Evolutionary conservation across 2,888 invertebrate genomes (phyloP).

Genomic region (Zygaena filipendulae): DNA sequence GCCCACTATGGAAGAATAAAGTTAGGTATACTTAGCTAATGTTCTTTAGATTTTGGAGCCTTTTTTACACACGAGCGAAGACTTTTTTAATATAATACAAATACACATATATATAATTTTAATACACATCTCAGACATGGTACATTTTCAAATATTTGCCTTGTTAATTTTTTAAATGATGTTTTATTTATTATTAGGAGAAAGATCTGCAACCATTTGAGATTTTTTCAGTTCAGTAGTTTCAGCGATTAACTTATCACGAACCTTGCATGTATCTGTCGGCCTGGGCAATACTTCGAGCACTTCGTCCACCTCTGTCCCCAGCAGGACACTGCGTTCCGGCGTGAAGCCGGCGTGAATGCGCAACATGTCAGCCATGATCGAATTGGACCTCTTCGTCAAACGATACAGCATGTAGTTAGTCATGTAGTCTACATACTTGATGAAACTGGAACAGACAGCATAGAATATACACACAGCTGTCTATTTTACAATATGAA

Average conservation of each 20-base stretch:
- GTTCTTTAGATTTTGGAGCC: too few relatives aligned
- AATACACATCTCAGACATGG: too few relatives aligned
- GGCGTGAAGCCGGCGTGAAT: constrained; percentile 65
- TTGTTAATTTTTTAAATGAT: too few relatives aligned
- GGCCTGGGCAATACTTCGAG: constrained; percentile 57
- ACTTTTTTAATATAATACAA: too few relatives aligned
- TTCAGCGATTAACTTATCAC: not conserved
- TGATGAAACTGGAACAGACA: constrained; percentile 77
- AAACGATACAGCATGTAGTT: constrained; percentile 75
- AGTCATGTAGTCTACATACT: constrained; percentile 76
- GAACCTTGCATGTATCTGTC: constrained; percentile 51
- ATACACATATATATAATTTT: too few relatives aligned
- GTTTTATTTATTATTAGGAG: too few relatives aligned
- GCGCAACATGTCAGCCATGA: constrained; percentile 66
- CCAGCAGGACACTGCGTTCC: constrained; percentile 40
- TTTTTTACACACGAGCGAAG: too few relatives aligned
- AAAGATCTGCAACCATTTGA: too few relatives aligned
- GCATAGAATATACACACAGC: too few relatives aligned
- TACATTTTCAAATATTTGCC: too few relatives aligned
- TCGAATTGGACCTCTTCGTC: constrained; percentile 70
- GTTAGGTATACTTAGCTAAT: too few relatives aligned
- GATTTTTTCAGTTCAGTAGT: not conserved
- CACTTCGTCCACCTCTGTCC: constrained; percentile 48
- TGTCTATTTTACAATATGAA: too few relatives aligned
- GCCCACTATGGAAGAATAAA: constrained; percentile 69